Evolutionary conservation across 1,140 invertebrate genomes (phyloP), one percentile per base, ranked within the genome.

Genomic region (Cardiocondyla obscurior): DNA sequence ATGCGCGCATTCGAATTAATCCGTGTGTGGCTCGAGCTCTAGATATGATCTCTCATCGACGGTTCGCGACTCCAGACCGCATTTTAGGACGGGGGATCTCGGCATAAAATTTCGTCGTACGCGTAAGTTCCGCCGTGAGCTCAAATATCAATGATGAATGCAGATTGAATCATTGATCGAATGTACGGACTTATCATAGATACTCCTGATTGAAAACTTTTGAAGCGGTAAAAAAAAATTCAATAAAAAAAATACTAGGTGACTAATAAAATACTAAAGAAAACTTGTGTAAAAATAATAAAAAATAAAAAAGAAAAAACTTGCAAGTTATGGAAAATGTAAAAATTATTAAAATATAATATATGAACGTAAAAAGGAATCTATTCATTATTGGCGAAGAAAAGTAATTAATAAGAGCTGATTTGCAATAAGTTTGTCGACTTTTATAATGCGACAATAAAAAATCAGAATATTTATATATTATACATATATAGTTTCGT

Each of bases 1-100:
- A 82, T 73, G 67, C n/a, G 30, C 77, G 51, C 44, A 12, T 53
- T 62, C 22, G 46, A 85, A 82, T 86, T 82, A 85, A 85, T 42
- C 83, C 42, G 46, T 42, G 49, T 44, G 74, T 65, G 19, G 30
- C 22, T 67, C 60, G 8, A n/a, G 22, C 22, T 39, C 22, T n/a
- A 39, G 36, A 53, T 53, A 67, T 46, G 58, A 51, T 77, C 60
- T 22, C 14, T 39, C 74, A 79, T 79, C 64, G 58, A 22, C 28
- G 73, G 44, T 65, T 53, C 30, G 30, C 44, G 22, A 44, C 46
- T 14, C 39, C 60, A 53, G 28, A 42, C 74, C 60, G 62, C 46
- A 55, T 67, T 67, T 79, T 69, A 53, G 44, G n/a, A 12, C 46
- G 19, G 1, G 22, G 53, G 22, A n/a, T n/a, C 49, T 53, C 3